Evolutionary conservation across 1,140 invertebrate genomes (phyloP), one percentile per base, ranked within the genome.

Genomic region (Pseudachorutes palmiensis): DNA sequence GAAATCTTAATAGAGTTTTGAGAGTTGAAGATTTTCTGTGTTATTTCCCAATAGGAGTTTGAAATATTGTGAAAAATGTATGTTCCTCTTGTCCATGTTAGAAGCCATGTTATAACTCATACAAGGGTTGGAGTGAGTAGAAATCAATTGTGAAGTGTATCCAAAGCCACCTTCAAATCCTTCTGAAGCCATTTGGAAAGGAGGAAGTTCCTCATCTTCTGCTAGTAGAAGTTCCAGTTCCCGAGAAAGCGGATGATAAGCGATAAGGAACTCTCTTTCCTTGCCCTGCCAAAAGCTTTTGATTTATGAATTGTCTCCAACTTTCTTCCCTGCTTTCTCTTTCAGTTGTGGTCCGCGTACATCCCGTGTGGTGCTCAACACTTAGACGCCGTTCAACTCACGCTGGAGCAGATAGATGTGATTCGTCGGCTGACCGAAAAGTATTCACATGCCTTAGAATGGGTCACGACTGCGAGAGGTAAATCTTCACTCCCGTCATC

Each of bases 321-420:
- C 36, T 67, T 41, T 22, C 26, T 22, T 41, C 30, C 12, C 29
- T 51, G 32, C 16, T 61, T 66, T 29, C 49, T 65, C 49, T 71
- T 71, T 31, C 73, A 83, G 81, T 81, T 83, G 65, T 83, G 81
- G 81, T 81, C 80, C 2, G 78, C 77, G 2, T 83, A 81, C 70
- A 79, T 79, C 1, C 74, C 75, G 1, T 83, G 82, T 70, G 73
- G 71, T 19, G 74, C 78, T 51, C 80, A 81, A 71, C 78, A 79
- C 65, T 78, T 80, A 70, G 81, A 83, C 67, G 80, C 81, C 3
- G 79, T 82, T 3, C 76, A 81, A 58, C 69, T 78, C 55, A 78
- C 80, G 2, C 67, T 83, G 41, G 82, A 83, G 59, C 82, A 83
- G 71, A 76, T 82, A 48, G 82, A 83, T 71, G 76, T 81, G 5